Base-by-base conservation (phyloP, 1,140 invertebrate genomes). In the Andricus grossulariae region DNA sequence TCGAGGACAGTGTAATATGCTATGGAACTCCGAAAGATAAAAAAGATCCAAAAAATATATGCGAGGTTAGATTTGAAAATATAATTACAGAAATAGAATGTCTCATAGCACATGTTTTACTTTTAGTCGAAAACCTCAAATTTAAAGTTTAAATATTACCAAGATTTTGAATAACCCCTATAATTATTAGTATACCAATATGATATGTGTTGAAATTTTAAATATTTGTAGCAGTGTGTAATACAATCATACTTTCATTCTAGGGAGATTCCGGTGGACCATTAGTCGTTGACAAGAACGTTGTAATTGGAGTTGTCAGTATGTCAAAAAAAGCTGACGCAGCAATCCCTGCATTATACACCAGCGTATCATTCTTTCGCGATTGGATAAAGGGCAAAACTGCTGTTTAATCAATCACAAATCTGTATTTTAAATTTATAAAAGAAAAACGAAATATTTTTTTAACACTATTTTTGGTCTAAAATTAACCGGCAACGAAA, bases 211-310 rank as follows among this genome's bases (percentile, higher is more conserved):
- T 25, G 3, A 25, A 25, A 32, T 32, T 32, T 32, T 5, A 32
- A 32, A 32, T 32, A 32, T 32, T 32, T 32, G 25, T 32, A 32
- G 5, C 25, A 32, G 2, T 5, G 25, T 5, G 25, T 5, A n/a
- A n/a, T n/a, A 32, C 25, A 32, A 32, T 32, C 5, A 32, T 5
- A 32, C 25, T 19, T 12, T 55, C 11, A 55, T 18, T 66, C 10
- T 11, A 66, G 57, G 57, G 57, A 2, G 57, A 66, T 66, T 66
- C 57, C 11, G 57, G 57, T 66, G 57, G 57, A 32, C 57, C 25
- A 13, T 66, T 66, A 15, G 5, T 66, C n/a, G 19, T 13, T 39
- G 19, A 25, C 21, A 13, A 66, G 3, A 25, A 66, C 7, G 6
- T 66, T 21, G 25, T 66, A 39, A 21, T 21, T 39, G 57, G 57